Conservation (phyloP, 2,888 invertebrate species). For the Andrena dorsata region DNA sequence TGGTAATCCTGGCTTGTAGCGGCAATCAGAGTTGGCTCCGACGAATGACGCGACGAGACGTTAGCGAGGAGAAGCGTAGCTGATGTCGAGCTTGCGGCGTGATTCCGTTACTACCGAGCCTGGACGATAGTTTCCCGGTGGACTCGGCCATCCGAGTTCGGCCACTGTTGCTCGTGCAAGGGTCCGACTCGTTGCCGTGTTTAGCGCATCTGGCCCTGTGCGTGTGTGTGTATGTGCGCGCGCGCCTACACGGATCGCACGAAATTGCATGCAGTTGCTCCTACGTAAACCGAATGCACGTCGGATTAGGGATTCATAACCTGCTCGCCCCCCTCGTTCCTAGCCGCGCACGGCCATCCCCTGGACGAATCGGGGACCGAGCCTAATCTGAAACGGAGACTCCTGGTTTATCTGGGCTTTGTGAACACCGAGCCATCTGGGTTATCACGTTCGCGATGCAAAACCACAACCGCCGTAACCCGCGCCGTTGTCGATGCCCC, state of each 20-base stretch:
- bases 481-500: background rate
- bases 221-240: constrained; percentile 3
- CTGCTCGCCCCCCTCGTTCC: background rate
- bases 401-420: constrained; percentile 56
- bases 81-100: constrained; percentile 47
- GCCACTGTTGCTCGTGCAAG: constrained; percentile 9
- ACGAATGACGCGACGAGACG: constrained; percentile 61
- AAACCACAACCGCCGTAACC: background rate
- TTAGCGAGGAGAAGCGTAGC: constrained; percentile 45
- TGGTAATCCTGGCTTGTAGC: constrained; percentile 76
- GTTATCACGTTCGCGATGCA: constrained; percentile 37
- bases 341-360: constrained; percentile 2
- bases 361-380: constrained; percentile 41
- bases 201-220: constrained; percentile 34
- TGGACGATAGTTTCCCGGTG: constrained; percentile 64
- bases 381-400: constrained; percentile 53
- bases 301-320: constrained; percentile 77
- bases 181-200: constrained; percentile 29
- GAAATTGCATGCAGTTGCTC: constrained; percentile 71
- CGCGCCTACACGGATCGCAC: constrained; percentile 26
- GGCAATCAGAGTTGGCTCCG: constrained; percentile 73
- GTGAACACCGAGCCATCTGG: constrained; percentile 44
- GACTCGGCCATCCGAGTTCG: constrained; percentile 1
- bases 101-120: background rate
- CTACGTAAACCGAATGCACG: constrained; percentile 71